Conservation (phyloP, 2,797 vertebrate genomes). For the Gorsachius magnificus region DNA sequence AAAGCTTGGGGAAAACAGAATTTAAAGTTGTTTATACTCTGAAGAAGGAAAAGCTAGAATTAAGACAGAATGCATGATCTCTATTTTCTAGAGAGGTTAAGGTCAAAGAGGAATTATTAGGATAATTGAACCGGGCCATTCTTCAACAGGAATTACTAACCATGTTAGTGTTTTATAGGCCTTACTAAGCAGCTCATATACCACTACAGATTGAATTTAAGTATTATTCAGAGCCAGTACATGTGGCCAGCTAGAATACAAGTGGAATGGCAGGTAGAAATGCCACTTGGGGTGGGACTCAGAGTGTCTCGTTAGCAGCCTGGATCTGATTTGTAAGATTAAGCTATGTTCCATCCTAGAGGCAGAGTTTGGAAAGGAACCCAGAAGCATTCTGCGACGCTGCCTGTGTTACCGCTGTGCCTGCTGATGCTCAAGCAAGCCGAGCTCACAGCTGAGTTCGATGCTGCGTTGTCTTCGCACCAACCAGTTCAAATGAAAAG, state of each 20-base stretch:
- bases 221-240: background rate
- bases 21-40: background rate
- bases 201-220: background rate
- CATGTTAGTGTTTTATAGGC: background rate
- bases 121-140: conserved; percentile 5
- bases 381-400: background rate
- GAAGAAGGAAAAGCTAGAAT: background rate
- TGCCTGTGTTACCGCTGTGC: background rate
- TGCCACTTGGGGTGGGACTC: background rate
- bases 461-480: background rate
- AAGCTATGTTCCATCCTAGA: background rate
- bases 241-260: background rate
- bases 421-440: background rate
- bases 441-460: too few relatives aligned
- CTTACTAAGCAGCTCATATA: background rate
- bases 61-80: background rate
- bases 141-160: background rate
- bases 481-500: background rate
- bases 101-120: conserved; percentile 10
- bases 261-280: background rate
- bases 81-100: background rate
- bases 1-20: background rate
- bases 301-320: background rate
- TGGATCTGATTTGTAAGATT: background rate
- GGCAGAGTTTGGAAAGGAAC: background rate